phyloP scores from a whole-genome alignment of 2,797 vertebrate genomes.

The Acropternis orthonyx region DNA sequence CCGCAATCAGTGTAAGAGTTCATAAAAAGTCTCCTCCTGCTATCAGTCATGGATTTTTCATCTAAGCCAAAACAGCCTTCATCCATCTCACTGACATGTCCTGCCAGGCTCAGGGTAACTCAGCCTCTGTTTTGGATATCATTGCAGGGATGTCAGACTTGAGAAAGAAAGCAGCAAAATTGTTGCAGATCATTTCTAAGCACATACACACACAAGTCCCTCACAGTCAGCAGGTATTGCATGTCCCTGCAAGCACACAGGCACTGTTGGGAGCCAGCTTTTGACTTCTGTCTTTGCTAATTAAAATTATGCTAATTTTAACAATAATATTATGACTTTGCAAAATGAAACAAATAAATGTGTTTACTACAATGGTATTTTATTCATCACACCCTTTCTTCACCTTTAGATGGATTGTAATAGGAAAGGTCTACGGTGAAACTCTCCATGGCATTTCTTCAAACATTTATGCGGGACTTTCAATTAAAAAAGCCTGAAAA shows the following conservation, averaged over 20 bases:
- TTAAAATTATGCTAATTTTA: conserved; percentile 46
- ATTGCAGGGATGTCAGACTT: not conserved
- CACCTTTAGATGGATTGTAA: not conserved
- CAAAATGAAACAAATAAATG: not conserved
- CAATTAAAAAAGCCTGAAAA: not conserved
- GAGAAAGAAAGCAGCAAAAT: not conserved
- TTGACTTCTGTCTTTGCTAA: not conserved
- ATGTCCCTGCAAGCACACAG: not conserved
- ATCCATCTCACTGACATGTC: conserved; percentile 11
- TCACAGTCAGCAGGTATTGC: not conserved
- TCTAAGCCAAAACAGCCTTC: not conserved
- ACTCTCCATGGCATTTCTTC: not conserved
- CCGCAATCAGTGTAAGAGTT: not conserved
- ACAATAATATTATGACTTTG: not conserved
- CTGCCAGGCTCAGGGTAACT: not conserved
- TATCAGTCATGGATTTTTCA: conserved; percentile 12
- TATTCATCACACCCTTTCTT: not conserved
- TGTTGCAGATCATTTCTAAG: not conserved
- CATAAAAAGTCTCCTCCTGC: not conserved
- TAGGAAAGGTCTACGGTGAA: not conserved
- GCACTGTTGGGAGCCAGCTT: conserved; percentile 14
- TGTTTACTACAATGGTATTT: not conserved
- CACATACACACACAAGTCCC: not conserved
- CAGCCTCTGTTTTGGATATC: not conserved
- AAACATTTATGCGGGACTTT: not conserved